These are phyloP conservation scores for Remorina albescens DNA, from an alignment of 2,797 vertebrate species.

Conservation along the genomic window DNA sequence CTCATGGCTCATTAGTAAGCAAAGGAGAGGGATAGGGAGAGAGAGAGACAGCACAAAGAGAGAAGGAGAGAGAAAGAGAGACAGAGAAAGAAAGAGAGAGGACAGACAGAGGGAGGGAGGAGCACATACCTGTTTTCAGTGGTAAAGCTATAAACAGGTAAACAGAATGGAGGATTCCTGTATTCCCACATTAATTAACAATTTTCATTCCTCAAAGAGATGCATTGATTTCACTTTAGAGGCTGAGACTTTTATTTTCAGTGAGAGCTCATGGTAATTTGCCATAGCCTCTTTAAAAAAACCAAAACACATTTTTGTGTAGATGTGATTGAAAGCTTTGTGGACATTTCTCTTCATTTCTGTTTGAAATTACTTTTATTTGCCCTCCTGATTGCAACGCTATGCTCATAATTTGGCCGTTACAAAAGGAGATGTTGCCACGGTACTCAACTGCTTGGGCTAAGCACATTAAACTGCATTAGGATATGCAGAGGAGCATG, in stretches of 20 bases:
- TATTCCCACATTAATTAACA: constrained; percentile 41
- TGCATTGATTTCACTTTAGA: constrained; percentile 2
- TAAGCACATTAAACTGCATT: constrained; percentile 17
- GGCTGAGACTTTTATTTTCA: constrained; percentile 4
- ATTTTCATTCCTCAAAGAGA: background rate
- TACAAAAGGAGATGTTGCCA: background rate
- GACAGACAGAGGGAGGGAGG: constrained; percentile 16
- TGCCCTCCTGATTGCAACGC: constrained; percentile 9
- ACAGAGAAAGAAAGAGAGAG: constrained; percentile 34
- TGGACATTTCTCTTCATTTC: constrained; percentile 21
- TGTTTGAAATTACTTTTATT: constrained; percentile 22
- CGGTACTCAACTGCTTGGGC: background rate
- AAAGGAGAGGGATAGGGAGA: constrained; percentile 47
- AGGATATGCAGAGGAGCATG: constrained; percentile 6
- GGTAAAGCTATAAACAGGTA: constrained; percentile 36
- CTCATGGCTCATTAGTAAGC: constrained; percentile 83
- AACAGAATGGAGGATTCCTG: constrained; percentile 3
- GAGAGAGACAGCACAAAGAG: constrained; percentile 42
- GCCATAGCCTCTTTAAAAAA: constrained; percentile 9
- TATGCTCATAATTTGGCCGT: background rate
- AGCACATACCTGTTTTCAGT: constrained; percentile 24
- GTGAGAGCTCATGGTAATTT: constrained; percentile 19
- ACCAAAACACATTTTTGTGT: constrained; percentile 12
- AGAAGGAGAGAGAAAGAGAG: constrained; percentile 27
- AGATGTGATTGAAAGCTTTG: constrained; percentile 23